These are phyloP conservation scores for Parnassius mnemosyne DNA, from an alignment of 2,888 invertebrate species.

Conservation along the genomic window DNA sequence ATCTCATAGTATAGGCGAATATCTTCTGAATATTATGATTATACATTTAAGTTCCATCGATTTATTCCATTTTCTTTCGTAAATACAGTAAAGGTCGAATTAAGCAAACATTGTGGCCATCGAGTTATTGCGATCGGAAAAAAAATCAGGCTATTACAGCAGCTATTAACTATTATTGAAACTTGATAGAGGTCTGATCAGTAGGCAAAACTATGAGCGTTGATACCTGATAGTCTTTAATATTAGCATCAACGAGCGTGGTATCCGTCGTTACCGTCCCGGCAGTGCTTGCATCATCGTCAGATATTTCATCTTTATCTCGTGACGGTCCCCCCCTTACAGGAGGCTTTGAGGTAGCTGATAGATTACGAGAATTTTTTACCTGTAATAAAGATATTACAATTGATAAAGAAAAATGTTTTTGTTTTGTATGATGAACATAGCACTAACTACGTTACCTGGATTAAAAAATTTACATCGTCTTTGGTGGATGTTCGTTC, in stretches of 20 bases:
- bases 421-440: not conserved
- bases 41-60: no score
- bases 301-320: conserved; percentile 69
- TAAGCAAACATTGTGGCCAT: no score
- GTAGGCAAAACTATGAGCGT: not conserved
- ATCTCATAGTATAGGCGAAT: no score
- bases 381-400: conserved; percentile 45
- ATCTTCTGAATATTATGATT: no score
- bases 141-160: no score
- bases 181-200: no score
- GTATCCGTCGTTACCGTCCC: conserved; percentile 82
- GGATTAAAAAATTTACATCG: conserved; percentile 74
- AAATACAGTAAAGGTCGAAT: no score
- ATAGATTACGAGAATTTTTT: conserved; percentile 61
- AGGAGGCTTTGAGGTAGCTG: conserved; percentile 59
- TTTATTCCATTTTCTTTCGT: no score
- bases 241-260: conserved; percentile 82
- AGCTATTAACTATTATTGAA: no score
- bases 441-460: conserved; percentile 45
- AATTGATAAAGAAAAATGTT: no score
- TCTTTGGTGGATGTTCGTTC: conserved; percentile 61
- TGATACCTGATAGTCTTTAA: conserved; percentile 77
- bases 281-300: conserved; percentile 76
- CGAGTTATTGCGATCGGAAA: no score
- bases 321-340: conserved; percentile 64